These are phyloP conservation scores for Drosophila tripunctata DNA, from an alignment of 2,888 invertebrate species.

Conservation along the genomic window DNA sequence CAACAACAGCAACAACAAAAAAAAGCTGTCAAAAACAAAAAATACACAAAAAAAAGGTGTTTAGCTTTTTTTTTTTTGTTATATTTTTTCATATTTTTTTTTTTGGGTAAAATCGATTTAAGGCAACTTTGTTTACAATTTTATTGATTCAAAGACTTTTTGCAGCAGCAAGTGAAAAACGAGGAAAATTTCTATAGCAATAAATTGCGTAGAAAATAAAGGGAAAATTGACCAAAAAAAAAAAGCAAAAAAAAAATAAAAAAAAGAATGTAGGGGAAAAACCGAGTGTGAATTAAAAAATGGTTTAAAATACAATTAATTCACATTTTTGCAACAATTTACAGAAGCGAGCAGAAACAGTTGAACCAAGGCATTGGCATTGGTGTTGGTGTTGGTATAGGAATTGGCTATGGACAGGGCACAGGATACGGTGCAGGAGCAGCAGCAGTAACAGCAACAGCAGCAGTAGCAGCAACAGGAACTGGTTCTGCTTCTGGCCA, in stretches of 20 bases:
- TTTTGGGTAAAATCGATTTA: slow-evolving; percentile 75
- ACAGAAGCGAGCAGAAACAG: slow-evolving; percentile 80
- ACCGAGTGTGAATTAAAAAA: neutral
- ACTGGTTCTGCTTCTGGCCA: neutral
- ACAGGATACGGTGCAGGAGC: slow-evolving; percentile 1
- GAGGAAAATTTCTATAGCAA: neutral
- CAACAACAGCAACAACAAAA: slow-evolving; percentile 17
- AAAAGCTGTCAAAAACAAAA: slow-evolving; percentile 43
- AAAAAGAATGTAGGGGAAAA: neutral
- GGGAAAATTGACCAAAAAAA: neutral
- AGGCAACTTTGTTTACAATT: slow-evolving; percentile 70
- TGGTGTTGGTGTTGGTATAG: neutral
- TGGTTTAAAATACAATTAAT: no score
- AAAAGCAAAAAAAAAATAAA: neutral
- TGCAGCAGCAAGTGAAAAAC: slow-evolving; percentile 11
- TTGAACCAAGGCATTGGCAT: neutral
- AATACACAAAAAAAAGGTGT: slow-evolving; percentile 22
- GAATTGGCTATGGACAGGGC: neutral
- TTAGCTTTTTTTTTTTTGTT: neutral
- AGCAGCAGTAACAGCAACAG: no score
- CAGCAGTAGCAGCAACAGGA: no score
- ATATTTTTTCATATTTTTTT: slow-evolving; percentile 16
- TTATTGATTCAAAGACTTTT: slow-evolving; percentile 70
- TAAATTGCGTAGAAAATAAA: neutral
- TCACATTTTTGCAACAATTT: no score